Conservation (phyloP, 2,113 vertebrate species). For the Poeciliopsis turrubarensis region DNA sequence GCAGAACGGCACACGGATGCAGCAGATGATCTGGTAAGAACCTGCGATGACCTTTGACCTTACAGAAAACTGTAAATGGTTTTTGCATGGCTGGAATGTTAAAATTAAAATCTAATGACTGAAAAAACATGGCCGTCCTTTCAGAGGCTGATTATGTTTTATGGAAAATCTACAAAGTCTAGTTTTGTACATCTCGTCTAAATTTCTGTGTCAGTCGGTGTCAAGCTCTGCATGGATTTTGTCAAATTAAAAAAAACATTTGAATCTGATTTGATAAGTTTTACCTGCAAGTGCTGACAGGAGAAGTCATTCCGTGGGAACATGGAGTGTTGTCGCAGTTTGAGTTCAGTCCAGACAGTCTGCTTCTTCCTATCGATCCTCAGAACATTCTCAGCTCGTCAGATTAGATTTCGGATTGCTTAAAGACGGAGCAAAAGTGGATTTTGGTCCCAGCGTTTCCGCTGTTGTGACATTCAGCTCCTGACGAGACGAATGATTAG, state of each 20-base stretch:
- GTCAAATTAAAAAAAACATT: not conserved
- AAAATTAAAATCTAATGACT: not conserved
- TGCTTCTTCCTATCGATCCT: not conserved
- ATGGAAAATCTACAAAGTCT: not conserved
- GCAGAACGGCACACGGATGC: slow-evolving; percentile 35
- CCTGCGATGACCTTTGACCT: not conserved
- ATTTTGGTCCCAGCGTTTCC: slow-evolving; percentile 1
- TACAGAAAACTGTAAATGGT: not conserved
- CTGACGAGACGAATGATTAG: slow-evolving; percentile 38
- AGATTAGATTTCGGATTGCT: slow-evolving; percentile 21
- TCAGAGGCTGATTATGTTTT: not conserved
- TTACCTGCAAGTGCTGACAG: not conserved
- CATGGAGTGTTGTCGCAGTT: not conserved
- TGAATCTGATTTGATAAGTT: not conserved
- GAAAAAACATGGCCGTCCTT: not conserved
- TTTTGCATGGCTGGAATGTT: not conserved
- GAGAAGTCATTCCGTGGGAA: not conserved
- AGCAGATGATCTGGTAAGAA: slow-evolving; percentile 50
- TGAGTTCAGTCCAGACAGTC: not conserved
- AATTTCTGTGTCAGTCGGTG: not conserved
- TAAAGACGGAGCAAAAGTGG: slow-evolving; percentile 5
- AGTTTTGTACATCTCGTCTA: not conserved
- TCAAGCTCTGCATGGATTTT: not conserved
- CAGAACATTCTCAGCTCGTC: not conserved
- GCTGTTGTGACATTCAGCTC: slow-evolving; percentile 6